phyloP scores from a whole-genome alignment of 2,113 vertebrate genomes.

The Tupaia chinensis region DNA sequence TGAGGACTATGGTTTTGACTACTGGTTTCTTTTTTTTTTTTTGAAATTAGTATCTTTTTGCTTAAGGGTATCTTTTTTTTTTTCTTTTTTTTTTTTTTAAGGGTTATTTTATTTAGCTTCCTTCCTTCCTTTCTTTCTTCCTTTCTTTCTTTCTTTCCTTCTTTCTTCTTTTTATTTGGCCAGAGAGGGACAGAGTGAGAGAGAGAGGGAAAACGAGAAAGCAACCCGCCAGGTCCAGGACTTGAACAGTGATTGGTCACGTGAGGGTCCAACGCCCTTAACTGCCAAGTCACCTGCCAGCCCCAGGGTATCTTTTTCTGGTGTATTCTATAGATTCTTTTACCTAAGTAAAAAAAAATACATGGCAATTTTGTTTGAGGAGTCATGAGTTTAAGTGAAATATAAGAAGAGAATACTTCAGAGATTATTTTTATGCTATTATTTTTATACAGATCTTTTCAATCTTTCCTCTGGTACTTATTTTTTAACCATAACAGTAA shows the following conservation, averaged over 20 bases:
- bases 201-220: no score
- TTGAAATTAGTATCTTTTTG: neutral
- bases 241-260: no score
- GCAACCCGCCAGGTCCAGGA: no score
- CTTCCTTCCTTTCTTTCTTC: no score
- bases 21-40: neutral
- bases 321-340: neutral
- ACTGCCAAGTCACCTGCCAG: no score
- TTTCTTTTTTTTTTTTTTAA: no score
- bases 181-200: no score
- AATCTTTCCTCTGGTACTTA: neutral
- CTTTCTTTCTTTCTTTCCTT: no score
- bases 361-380: neutral
- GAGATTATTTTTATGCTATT: neutral
- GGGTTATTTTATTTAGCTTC: no score
- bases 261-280: no score
- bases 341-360: neutral
- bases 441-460: neutral
- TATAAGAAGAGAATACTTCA: neutral
- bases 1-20: neutral
- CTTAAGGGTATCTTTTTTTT: neutral
- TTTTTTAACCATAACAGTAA: neutral
- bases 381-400: neutral
- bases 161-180: no score
- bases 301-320: neutral